Evolutionary conservation across 2,888 invertebrate species (phyloP).

Genomic region (Formica aserva): DNA sequence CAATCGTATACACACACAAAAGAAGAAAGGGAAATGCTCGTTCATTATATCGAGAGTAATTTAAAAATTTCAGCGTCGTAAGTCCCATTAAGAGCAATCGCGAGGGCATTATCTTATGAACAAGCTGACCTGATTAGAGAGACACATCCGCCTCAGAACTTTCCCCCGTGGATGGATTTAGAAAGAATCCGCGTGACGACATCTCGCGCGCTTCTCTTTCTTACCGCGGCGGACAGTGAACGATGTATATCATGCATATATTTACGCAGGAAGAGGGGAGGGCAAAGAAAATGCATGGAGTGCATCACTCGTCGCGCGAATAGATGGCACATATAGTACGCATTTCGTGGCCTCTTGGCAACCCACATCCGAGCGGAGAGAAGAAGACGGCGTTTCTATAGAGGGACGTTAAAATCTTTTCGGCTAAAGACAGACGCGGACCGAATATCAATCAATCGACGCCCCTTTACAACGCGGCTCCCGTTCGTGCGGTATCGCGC

Average conservation of each 20-base stretch:
- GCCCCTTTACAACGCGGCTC: constrained; percentile 77
- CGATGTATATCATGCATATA: constrained; percentile 47
- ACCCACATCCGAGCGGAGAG: not conserved
- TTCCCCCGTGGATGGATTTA: constrained; percentile 55
- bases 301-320: constrained; percentile 75
- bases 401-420: constrained; percentile 60
- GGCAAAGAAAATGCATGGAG: constrained; percentile 69
- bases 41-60: constrained; percentile 43
- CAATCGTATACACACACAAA: constrained; percentile 14
- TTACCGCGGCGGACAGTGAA: constrained; percentile 3
- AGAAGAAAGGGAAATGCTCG: not conserved
- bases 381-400: constrained; percentile 19
- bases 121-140: constrained; percentile 64
- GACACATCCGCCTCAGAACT: constrained; percentile 61
- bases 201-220: constrained; percentile 30
- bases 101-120: constrained; percentile 44
- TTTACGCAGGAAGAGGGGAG: constrained; percentile 21
- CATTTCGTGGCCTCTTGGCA: constrained; percentile 49
- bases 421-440: constrained; percentile 71
- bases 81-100: constrained; percentile 16
- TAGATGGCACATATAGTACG: constrained; percentile 46
- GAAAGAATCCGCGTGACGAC: constrained; percentile 48
- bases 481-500: constrained; percentile 54
- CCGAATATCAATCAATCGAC: constrained; percentile 83
- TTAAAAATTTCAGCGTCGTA: constrained; percentile 26